Percentiles rank a stretch among this genome's conserved stretches.
phyloP scores from a whole-genome alignment of 2,113 vertebrate genomes.

The Tympanuchus pallidicinctus region DNA sequence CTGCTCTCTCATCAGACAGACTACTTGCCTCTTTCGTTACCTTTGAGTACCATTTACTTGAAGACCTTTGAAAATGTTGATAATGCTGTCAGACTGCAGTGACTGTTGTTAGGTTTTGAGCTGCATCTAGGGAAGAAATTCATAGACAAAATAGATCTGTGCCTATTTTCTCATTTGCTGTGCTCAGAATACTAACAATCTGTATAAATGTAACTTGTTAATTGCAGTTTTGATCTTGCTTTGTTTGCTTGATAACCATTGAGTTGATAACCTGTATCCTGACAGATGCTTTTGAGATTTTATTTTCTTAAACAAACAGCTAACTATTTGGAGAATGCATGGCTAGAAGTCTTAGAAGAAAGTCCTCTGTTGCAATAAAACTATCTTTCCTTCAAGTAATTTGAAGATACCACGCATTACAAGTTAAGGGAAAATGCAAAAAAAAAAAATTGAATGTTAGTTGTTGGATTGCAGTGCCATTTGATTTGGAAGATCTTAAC shows the following conservation, averaged over 20 bases:
- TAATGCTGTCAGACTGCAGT: neutral
- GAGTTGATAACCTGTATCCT: neutral
- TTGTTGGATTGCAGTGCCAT: neutral
- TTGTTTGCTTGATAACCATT: neutral
- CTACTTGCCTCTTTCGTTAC: neutral
- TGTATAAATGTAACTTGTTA: neutral
- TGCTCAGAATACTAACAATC: neutral
- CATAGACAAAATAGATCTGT: neutral
- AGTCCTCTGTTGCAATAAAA: neutral
- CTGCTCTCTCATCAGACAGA: neutral
- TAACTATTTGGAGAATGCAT: neutral
- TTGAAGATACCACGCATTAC: neutral
- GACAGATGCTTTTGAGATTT: neutral
- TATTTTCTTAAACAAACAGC: neutral
- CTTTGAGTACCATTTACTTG: neutral
- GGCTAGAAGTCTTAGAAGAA: neutral
- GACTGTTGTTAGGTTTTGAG: neutral
- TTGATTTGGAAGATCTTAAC: neutral
- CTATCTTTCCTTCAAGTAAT: neutral
- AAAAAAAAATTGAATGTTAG: neutral
- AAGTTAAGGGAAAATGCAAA: neutral
- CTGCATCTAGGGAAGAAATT: neutral
- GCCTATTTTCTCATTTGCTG: neutral
- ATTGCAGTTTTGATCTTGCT: neutral
- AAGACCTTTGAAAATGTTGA: neutral